phyloP scores from a whole-genome alignment of 1,140 invertebrate genomes.

The Ganaspis sp. region DNA sequence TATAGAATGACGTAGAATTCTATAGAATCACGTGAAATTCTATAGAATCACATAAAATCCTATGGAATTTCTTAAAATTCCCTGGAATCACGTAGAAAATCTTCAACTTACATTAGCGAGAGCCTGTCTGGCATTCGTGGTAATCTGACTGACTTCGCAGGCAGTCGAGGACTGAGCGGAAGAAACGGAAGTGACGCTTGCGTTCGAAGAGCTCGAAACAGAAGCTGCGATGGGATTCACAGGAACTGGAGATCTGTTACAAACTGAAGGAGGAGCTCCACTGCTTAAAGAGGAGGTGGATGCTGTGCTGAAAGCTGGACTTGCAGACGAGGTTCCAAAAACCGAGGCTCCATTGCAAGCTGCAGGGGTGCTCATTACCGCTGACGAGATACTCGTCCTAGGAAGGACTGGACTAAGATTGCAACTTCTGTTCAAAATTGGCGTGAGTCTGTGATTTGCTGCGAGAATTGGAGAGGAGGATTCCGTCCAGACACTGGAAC shows the following conservation, averaged over 20 bases:
- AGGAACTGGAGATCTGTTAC: slow-evolving; percentile 72
- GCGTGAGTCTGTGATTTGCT: slow-evolving; percentile 69
- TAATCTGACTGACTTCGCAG: slow-evolving; percentile 16
- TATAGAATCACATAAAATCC: too few relatives aligned
- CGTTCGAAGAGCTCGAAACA: slow-evolving; percentile 61
- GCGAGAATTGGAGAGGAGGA: slow-evolving; percentile 57
- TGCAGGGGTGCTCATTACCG: slow-evolving; percentile 60
- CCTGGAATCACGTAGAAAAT: too few relatives aligned
- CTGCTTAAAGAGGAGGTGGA: slow-evolving; percentile 70
- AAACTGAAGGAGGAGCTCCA: slow-evolving; percentile 59
- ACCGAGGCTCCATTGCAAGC: slow-evolving; percentile 53
- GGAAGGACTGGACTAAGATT: slow-evolving; percentile 68
- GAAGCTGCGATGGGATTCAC: slow-evolving; percentile 55
- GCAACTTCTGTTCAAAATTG: slow-evolving; percentile 70
- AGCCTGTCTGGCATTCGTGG: background rate
- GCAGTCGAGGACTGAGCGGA: slow-evolving; percentile 47
- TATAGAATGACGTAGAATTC: too few relatives aligned
- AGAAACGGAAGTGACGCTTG: slow-evolving; percentile 57
- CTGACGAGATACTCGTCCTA: slow-evolving; percentile 53
- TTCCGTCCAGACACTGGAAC: slow-evolving; percentile 61
- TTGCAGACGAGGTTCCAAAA: slow-evolving; percentile 68
- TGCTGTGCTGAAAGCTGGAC: slow-evolving; percentile 72
- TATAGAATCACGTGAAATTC: too few relatives aligned
- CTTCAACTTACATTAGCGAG: background rate
- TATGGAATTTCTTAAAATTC: too few relatives aligned